Evolutionary conservation across 1,140 invertebrate species (phyloP).

Genomic region (Zophobas morio): DNA sequence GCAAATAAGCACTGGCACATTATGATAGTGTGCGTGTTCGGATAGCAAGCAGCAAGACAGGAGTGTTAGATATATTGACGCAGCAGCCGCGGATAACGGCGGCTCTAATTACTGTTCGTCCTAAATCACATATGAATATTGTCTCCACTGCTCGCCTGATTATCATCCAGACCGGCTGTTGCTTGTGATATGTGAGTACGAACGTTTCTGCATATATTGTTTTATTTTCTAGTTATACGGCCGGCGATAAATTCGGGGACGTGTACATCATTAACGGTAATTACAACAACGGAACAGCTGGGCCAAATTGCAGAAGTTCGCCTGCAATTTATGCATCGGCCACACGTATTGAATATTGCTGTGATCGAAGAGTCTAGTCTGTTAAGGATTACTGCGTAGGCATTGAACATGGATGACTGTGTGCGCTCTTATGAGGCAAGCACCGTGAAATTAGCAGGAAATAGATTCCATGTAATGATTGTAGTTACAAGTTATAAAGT

Average conservation of each 20-base stretch:
- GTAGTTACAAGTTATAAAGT: no score
- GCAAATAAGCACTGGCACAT: slow-evolving; percentile 64
- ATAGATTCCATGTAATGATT: no score
- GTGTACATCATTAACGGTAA: slow-evolving; percentile 55
- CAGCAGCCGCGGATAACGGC: slow-evolving; percentile 60
- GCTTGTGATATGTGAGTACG: slow-evolving; percentile 51
- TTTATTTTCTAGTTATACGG: slow-evolving; percentile 54
- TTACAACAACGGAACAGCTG: slow-evolving; percentile 52
- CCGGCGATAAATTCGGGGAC: slow-evolving; percentile 51
- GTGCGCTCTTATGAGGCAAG: no score
- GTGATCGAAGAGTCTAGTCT: slow-evolving; percentile 2
- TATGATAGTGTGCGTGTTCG: slow-evolving; percentile 60
- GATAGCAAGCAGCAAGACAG: slow-evolving; percentile 57
- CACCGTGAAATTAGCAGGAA: no score
- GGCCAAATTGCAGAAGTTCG: slow-evolving; percentile 46
- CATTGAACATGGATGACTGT: no score
- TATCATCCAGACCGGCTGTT: slow-evolving; percentile 50
- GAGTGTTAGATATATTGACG: slow-evolving; percentile 60
- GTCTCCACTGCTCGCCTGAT: slow-evolving; percentile 54
- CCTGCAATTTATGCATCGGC: slow-evolving; percentile 34
- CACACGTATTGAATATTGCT: slow-evolving; percentile 17
- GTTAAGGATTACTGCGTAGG: background rate
- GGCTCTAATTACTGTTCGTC: slow-evolving; percentile 61
- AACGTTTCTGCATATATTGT: slow-evolving; percentile 52
- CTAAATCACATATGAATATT: slow-evolving; percentile 65